Evolutionary conservation across 2,888 invertebrate genomes (phyloP).

Genomic region (Myopa testacea): DNA sequence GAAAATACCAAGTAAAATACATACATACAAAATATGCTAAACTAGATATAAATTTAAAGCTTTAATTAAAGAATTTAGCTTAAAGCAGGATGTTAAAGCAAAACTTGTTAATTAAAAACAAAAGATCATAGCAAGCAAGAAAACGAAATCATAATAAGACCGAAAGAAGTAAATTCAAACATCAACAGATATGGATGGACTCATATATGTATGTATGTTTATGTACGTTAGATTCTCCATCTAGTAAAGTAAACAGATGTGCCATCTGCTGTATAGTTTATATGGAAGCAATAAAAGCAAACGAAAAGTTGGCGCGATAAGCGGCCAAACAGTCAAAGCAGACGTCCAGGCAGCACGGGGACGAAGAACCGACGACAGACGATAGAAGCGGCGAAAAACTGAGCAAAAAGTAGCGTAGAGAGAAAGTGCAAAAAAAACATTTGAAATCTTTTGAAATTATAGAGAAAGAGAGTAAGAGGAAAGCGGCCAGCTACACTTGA

Average conservation of each 20-base stretch:
- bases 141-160: not conserved
- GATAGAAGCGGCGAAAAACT: not conserved
- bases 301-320: constrained; percentile 57
- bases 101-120: not conserved
- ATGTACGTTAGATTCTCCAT: constrained; percentile 22
- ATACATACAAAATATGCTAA: not conserved
- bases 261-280: constrained; percentile 1
- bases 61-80: no score
- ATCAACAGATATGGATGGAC: not conserved
- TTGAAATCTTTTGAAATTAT: no score
- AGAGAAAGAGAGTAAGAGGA: no score
- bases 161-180: not conserved
- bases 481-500: no score
- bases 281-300: constrained; percentile 59
- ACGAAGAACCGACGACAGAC: not conserved
- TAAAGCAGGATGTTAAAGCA: not conserved
- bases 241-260: not conserved
- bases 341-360: not conserved
- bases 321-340: constrained; percentile 56
- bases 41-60: not conserved
- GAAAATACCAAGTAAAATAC: not conserved
- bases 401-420: not conserved
- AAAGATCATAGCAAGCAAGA: constrained; percentile 3
- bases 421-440: not conserved
- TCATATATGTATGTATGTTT: constrained; percentile 3